phyloP scores from a whole-genome alignment of 2,797 vertebrate species.

The Morus bassanus region DNA sequence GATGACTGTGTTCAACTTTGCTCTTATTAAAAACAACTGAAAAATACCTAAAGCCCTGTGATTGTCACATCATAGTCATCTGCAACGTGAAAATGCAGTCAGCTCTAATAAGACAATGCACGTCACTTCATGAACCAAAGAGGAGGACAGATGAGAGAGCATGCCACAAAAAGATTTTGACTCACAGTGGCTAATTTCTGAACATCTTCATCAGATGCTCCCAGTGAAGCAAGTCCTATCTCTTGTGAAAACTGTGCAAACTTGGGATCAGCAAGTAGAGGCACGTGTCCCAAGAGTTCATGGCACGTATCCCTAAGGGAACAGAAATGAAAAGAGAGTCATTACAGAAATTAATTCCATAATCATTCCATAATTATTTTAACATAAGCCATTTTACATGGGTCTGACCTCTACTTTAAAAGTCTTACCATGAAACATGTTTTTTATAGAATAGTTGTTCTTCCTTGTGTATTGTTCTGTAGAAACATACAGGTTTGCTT shows the following conservation, averaged over 20 bases:
- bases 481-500: neutral
- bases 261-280: slow-evolving; percentile 92
- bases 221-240: slow-evolving; percentile 93
- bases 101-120: neutral
- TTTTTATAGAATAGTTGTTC: neutral
- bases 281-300: slow-evolving; percentile 93
- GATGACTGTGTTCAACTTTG: neutral
- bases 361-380: neutral
- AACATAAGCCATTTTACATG: neutral
- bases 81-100: neutral
- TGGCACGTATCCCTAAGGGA: slow-evolving; percentile 91
- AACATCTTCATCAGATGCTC: slow-evolving; percentile 92
- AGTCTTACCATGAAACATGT: neutral
- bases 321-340: slow-evolving; percentile 19
- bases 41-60: neutral
- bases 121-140: neutral
- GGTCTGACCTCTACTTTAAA: neutral
- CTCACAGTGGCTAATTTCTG: slow-evolving; percentile 97
- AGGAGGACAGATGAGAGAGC: neutral
- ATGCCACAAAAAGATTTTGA: slow-evolving; percentile 42
- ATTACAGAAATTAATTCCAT: slow-evolving; percentile 1
- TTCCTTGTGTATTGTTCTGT: neutral
- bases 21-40: neutral
- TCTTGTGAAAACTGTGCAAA: slow-evolving; percentile 98
- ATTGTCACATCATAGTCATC: neutral